Percentiles rank a stretch among this genome's conserved stretches.
These are phyloP conservation scores for Crocallis elinguaria DNA, from an alignment of 2,888 invertebrate species.

Conservation along the genomic window DNA sequence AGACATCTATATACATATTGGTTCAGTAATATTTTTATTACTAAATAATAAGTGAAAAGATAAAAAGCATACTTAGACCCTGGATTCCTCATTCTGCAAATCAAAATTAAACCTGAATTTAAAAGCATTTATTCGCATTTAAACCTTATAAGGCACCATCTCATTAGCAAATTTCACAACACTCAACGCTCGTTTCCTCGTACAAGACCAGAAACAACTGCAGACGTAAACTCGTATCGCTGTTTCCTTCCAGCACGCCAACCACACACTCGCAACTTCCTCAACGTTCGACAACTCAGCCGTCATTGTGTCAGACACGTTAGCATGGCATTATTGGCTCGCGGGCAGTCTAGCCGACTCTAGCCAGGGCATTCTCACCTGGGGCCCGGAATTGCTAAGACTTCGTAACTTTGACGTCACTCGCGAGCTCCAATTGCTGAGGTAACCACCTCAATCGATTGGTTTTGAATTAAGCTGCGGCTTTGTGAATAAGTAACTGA, in stretches of 20 bases:
- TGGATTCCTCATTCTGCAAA: too few species aligned
- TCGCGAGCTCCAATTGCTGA: conserved; percentile 66
- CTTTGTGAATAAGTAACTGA: conserved; percentile 33
- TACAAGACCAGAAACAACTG: not conserved
- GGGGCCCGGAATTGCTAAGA: conserved; percentile 79
- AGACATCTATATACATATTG: too few species aligned
- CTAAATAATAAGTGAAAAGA: too few species aligned
- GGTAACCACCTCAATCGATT: conserved; percentile 66
- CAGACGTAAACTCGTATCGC: not conserved
- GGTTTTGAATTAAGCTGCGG: conserved; percentile 48
- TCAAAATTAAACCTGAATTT: too few species aligned
- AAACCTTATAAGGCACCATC: too few species aligned
- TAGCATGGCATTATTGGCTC: conserved; percentile 73
- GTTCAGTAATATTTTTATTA: too few species aligned
- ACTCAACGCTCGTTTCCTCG: not conserved
- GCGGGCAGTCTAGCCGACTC: conserved; percentile 80
- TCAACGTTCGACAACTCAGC: conserved; percentile 29
- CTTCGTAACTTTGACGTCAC: conserved; percentile 79
- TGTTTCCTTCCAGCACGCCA: conserved; percentile 10
- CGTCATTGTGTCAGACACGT: conserved; percentile 47
- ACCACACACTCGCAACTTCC: conserved; percentile 32
- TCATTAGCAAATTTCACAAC: too few species aligned
- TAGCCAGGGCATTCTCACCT: conserved; percentile 84
- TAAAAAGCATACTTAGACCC: too few species aligned
- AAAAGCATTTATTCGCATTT: too few species aligned